These are phyloP conservation scores for Cephus cinctus DNA, from an alignment of 1,140 invertebrate species.

Conservation along the genomic window DNA sequence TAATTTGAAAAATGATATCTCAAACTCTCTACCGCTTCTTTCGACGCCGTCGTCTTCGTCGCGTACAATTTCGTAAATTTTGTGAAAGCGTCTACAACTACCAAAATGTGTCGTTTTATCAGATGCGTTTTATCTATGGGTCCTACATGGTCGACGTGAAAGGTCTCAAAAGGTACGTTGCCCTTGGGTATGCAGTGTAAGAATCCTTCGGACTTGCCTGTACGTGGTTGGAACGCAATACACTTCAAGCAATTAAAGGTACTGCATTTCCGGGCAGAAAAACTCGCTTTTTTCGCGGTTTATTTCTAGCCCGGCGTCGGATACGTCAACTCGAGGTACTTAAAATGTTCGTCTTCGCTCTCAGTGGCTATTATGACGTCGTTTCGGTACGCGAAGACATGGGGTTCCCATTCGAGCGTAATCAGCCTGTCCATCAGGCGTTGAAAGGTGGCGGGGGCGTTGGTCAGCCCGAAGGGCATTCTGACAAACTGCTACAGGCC, in stretches of 20 bases:
- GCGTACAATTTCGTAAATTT: conserved; percentile 13
- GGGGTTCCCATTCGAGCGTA: no score
- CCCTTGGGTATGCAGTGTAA: conserved; percentile 21
- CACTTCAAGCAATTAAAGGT: not conserved
- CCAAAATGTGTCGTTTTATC: not conserved
- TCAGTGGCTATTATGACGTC: no score
- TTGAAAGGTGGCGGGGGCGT: no score
- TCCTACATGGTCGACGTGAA: conserved; percentile 24
- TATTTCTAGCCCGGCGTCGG: no score
- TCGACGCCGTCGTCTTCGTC: conserved; percentile 4
- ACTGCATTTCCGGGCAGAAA: no score
- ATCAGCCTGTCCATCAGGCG: no score
- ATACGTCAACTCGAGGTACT: no score
- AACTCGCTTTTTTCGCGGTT: not conserved
- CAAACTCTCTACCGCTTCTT: conserved; percentile 4
- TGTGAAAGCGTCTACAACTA: conserved; percentile 12
- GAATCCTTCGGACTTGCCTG: conserved; percentile 16
- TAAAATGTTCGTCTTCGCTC: no score
- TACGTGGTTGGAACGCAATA: not conserved
- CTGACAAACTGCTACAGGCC: no score
- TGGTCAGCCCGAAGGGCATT: no score
- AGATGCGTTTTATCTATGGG: not conserved
- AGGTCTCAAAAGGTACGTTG: conserved; percentile 18
- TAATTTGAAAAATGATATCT: conserved; percentile 17
- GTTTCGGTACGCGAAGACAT: no score